Evolutionary conservation across 2,797 vertebrate genomes (phyloP).

Genomic region (Acipenser oxyrinchus): DNA sequence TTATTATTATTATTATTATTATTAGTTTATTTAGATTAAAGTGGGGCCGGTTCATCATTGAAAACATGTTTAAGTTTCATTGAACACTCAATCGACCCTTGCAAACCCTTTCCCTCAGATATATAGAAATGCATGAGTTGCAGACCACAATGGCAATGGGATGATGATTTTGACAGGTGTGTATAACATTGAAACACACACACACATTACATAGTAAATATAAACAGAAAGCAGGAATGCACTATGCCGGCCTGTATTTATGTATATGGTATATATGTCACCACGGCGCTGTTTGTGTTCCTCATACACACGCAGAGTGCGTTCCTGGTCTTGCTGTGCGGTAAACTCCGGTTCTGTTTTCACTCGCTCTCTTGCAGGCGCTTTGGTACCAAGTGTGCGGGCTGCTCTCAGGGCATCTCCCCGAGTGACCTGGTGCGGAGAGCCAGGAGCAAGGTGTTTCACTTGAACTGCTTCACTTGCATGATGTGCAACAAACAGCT

Average conservation of each 20-base stretch:
- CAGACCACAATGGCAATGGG: no score
- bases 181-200: no score
- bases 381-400: slow-evolving; percentile 95
- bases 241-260: no score
- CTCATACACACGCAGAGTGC: background rate
- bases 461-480: slow-evolving; percentile 98
- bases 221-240: no score
- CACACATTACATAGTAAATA: no score
- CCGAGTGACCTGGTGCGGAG: slow-evolving; percentile 93
- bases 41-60: no score
- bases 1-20: background rate
- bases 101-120: no score
- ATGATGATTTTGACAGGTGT: no score
- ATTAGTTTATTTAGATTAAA: background rate
- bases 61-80: no score
- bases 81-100: no score
- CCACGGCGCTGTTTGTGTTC: background rate
- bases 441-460: slow-evolving; percentile 94
- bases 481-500: slow-evolving; percentile 99
- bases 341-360: background rate
- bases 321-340: background rate
- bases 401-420: slow-evolving; percentile 92
- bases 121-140: no score
- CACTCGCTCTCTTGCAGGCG: slow-evolving; percentile 55
- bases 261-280: background rate